Evolutionary conservation across 64 coral and sea anemone genomes (phyloP), one percentile per base, ranked within the genome.

Genomic region (Pocillopora damicornis): DNA sequence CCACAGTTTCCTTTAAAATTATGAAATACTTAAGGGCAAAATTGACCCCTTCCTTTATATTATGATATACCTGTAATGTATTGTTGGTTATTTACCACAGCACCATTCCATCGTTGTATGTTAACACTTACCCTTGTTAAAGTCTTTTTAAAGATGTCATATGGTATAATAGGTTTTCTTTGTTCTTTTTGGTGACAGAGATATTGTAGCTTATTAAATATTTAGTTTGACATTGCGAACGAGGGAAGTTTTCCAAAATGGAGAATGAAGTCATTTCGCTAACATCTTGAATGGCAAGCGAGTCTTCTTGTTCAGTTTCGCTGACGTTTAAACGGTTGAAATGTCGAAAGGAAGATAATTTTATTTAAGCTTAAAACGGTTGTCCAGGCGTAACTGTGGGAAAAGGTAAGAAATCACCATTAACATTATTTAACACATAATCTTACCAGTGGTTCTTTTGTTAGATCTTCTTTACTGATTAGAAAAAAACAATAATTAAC

Each of bases 31-130:
- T 4, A 7, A 51, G 42, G 42, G 42, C 42, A 51, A 51, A 51
- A 51, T 51, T 51, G 7, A 51, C 42, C 42, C 42, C 7, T 51
- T 51, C 42, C 42, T 51, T 37, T 17, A 5, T 75, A 37, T 11
- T 5, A 15, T 75, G 15, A 15, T 36, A 13, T 79, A 23, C 77
- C 18, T 51, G 77, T 79, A 79, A 5, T 26, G 3, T 26, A 79
- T 79, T 79, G 77, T 79, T 79, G 77, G 77, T 79, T 2, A 59
- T 12, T 60, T 60, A 34, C 10, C 57, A 79, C 59, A 79, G 58
- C 77, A 60, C 58, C 17, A 9, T 7, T 51, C 42, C 42, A 51
- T 1, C 42, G 2, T 51, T 51, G 42, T 51, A 51, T 51, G 42
- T 51, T 51, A 23, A n/a, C 67, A 71, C 11, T 63, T 17, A 77